A percentile compares a stretch with the other conserved stretches of the same genome.
Conservation (phyloP, 2,888 invertebrate species). For the Peribatodes rhomboidaria region DNA sequence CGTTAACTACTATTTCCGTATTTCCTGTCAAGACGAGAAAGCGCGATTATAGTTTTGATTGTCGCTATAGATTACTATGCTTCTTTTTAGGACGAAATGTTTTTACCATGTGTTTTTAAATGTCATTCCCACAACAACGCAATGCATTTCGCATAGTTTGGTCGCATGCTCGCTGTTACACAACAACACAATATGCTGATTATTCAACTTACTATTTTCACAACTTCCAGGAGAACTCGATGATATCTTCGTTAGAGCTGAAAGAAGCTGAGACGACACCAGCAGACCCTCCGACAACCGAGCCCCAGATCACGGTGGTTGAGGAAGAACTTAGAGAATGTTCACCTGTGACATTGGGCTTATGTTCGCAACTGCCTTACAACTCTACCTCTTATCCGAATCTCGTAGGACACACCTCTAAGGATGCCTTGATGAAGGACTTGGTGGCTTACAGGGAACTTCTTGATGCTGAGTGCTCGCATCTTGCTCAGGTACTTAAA, state of each 20-base stretch:
- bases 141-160: background rate
- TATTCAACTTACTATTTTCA: background rate
- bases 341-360: constrained; percentile 88
- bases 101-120: background rate
- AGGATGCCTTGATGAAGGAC: constrained; percentile 89
- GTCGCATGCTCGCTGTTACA: background rate
- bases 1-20: constrained; percentile 16
- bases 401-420: constrained; percentile 88
- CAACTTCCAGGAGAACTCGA: constrained; percentile 76
- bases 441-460: constrained; percentile 94
- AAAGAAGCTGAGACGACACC: constrained; percentile 74
- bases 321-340: constrained; percentile 90
- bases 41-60: background rate
- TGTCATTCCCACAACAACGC: background rate
- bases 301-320: constrained; percentile 69
- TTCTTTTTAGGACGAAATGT: no score
- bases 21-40: constrained; percentile 26
- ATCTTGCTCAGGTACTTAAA: constrained; percentile 89
- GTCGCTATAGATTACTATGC: background rate
- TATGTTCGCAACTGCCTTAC: constrained; percentile 91
- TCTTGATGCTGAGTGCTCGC: constrained; percentile 96
- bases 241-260: constrained; percentile 77
- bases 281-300: constrained; percentile 74
- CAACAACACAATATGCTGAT: background rate
- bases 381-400: constrained; percentile 95